phyloP scores from a whole-genome alignment of 2,888 invertebrate species.

The Scaptomyza caliginosa region DNA sequence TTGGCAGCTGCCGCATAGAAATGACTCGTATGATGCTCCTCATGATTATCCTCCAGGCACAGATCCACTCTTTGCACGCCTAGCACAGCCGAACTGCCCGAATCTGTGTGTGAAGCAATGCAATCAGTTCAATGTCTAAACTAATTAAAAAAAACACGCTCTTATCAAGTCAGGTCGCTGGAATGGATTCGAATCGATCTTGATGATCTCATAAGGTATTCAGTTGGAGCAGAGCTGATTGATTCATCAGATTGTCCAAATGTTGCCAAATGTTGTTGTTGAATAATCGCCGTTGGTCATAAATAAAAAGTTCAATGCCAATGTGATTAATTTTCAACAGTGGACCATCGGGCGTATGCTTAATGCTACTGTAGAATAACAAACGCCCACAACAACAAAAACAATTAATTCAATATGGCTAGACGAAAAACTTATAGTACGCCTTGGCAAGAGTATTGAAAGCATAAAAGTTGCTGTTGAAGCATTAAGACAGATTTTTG shows the following conservation, averaged over 20 bases:
- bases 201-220: slow-evolving; percentile 59
- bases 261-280: slow-evolving; percentile 40
- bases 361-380: slow-evolving; percentile 7
- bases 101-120: slow-evolving; percentile 81
- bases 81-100: slow-evolving; percentile 87
- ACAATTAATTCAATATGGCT: neutral
- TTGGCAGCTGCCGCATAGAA: slow-evolving; percentile 86
- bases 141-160: neutral
- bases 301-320: slow-evolving; percentile 75
- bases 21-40: slow-evolving; percentile 90
- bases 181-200: slow-evolving; percentile 1
- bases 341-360: slow-evolving; percentile 58
- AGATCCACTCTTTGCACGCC: slow-evolving; percentile 90
- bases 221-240: slow-evolving; percentile 14
- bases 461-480: slow-evolving; percentile 6
- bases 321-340: slow-evolving; percentile 63
- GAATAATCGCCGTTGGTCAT: slow-evolving; percentile 69
- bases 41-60: slow-evolving; percentile 89
- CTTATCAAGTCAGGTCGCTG: neutral
- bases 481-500: slow-evolving; percentile 34
- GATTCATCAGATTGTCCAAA: slow-evolving; percentile 16
- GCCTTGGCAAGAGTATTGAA: neutral
- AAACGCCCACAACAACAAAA: slow-evolving; percentile 59
- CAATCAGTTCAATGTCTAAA: neutral
- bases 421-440: neutral